phyloP scores from a whole-genome alignment of 1,140 invertebrate genomes.

The Stegodyphus dumicola region DNA sequence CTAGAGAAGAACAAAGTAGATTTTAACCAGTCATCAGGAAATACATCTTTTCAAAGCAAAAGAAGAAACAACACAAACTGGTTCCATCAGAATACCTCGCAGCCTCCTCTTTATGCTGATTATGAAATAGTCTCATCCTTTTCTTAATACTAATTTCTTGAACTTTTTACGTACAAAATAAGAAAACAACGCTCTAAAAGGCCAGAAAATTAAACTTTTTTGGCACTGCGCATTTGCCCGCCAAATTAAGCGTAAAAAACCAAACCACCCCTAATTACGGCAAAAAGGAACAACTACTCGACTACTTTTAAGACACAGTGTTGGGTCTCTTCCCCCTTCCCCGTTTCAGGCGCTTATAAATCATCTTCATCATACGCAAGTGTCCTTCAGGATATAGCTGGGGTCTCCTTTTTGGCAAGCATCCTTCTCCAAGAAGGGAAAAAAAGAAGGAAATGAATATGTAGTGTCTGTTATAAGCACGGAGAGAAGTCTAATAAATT shows the following conservation, averaged over 20 bases:
- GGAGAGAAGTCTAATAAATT: conserved; percentile 59
- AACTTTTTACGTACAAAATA: conserved; percentile 18
- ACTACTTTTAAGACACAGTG: conserved; percentile 34
- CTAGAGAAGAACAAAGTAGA: no score
- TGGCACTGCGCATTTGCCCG: conserved; percentile 31
- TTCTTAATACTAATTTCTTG: conserved; percentile 42
- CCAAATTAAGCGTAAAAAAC: conserved; percentile 57
- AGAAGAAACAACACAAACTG: no score
- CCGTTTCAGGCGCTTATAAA: conserved; percentile 49
- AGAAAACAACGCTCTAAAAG: conserved; percentile 38
- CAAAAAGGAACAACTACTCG: conserved; percentile 28
- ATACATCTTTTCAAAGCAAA: no score
- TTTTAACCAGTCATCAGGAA: no score
- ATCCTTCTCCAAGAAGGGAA: conserved; percentile 36
- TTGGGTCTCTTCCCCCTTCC: conserved; percentile 3
- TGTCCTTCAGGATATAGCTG: conserved; percentile 42
- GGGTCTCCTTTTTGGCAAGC: conserved; percentile 42
- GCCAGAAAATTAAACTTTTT: conserved; percentile 56
- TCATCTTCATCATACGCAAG: conserved; percentile 55
- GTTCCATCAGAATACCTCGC: no score
- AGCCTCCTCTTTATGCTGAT: background rate
- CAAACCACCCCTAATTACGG: conserved; percentile 57
- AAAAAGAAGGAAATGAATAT: conserved; percentile 54
- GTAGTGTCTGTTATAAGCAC: conserved; percentile 53
- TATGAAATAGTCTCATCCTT: conserved; percentile 13